Percentiles rank a stretch among this genome's conserved stretches.
These are phyloP conservation scores for Coregonus clupeaformis DNA, from an alignment of 2,113 vertebrate genomes.

Conservation along the genomic window DNA sequence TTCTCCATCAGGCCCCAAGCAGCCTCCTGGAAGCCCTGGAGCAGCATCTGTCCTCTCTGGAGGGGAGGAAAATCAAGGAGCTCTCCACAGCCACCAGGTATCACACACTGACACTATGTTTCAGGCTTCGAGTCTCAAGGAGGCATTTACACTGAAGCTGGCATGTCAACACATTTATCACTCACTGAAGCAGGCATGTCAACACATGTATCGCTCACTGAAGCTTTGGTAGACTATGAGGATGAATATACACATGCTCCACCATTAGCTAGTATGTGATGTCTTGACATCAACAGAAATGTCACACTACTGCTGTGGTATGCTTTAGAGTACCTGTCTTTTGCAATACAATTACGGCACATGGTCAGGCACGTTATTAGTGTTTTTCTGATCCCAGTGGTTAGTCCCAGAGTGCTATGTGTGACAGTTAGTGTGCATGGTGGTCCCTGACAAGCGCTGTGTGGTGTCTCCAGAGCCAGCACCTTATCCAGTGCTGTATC, in stretches of 20 bases:
- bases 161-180: neutral
- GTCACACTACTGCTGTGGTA: no score
- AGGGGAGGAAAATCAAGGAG: slow-evolving; percentile 90
- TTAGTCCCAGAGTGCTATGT: neutral
- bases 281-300: no score
- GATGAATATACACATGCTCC: no score
- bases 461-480: slow-evolving; percentile 74
- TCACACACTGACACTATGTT: neutral
- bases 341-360: no score
- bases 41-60: slow-evolving; percentile 93
- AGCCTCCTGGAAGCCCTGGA: slow-evolving; percentile 92
- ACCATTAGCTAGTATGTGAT: no score
- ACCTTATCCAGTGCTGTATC: slow-evolving; percentile 84
- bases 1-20: slow-evolving; percentile 80
- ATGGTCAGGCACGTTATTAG: no score
- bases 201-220: neutral
- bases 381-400: no score
- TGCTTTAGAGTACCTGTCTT: no score
- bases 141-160: neutral
- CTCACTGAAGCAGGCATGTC: neutral
- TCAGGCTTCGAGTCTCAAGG: neutral
- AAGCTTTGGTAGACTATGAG: neutral
- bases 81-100: slow-evolving; percentile 84
- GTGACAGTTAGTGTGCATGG: neutral
- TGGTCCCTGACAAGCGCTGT: slow-evolving; percentile 35